These are phyloP conservation scores for Camelus dromedarius DNA, from an alignment of 2,113 vertebrate genomes.

Conservation along the genomic window DNA sequence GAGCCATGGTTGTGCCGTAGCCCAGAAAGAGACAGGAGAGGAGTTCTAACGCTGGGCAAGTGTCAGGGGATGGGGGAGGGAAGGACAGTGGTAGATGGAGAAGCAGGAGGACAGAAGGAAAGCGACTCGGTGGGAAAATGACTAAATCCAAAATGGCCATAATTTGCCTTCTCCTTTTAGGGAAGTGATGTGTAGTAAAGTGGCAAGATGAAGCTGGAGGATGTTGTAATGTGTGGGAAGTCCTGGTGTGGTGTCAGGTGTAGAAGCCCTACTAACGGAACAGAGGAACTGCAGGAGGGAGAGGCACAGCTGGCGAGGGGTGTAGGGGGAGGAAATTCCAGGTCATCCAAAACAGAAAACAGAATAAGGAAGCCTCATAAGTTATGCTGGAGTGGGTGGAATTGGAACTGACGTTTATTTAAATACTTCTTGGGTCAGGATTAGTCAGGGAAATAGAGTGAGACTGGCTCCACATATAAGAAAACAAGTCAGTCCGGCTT, in stretches of 20 bases:
- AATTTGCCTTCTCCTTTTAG: not conserved
- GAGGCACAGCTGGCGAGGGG: too few species aligned
- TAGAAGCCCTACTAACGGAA: not conserved
- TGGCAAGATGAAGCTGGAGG: not conserved
- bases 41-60: not conserved
- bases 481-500: not conserved
- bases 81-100: not conserved
- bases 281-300: not conserved
- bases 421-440: not conserved
- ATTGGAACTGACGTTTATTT: not conserved
- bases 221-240: not conserved
- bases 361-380: not conserved
- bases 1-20: accelerated
- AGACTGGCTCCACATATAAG: not conserved
- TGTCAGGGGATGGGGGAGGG: not conserved
- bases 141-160: not conserved
- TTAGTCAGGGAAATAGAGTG: not conserved
- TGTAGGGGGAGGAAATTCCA: not conserved
- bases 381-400: not conserved
- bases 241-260: not conserved
- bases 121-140: not conserved
- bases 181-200: not conserved
- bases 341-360: not conserved
- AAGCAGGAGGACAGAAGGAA: not conserved
- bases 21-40: not conserved